These are phyloP conservation scores for Plecturocebus donacophilus DNA, from an alignment of 2,113 vertebrate genomes.

Conservation along the genomic window DNA sequence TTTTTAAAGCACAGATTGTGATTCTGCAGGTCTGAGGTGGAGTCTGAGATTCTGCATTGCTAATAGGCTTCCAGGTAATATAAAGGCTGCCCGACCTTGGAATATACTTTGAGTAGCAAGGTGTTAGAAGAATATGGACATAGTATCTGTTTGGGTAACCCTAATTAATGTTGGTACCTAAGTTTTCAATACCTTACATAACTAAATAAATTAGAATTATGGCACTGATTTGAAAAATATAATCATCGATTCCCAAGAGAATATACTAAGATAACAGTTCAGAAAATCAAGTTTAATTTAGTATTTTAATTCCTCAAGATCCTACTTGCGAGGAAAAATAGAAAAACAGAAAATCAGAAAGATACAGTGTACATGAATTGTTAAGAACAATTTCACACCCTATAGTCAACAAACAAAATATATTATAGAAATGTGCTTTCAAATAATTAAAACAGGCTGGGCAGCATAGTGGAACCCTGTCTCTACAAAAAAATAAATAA, in stretches of 20 bases:
- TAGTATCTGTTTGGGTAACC: background rate
- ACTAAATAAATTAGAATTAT: slow-evolving; percentile 6
- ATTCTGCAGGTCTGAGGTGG: background rate
- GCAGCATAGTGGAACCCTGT: too few relatives aligned
- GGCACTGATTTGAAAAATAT: background rate
- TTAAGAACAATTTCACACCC: background rate
- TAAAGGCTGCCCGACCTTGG: background rate
- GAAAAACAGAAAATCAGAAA: background rate
- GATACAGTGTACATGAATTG: background rate
- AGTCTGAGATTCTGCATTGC: background rate
- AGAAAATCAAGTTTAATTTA: slow-evolving; percentile 34
- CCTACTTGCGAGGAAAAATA: background rate
- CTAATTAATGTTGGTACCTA: background rate
- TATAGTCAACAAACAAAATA: slow-evolving; percentile 3
- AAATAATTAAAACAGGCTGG: background rate
- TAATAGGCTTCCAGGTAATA: background rate
- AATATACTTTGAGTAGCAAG: background rate
- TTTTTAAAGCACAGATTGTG: background rate
- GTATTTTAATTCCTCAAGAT: slow-evolving; percentile 13
- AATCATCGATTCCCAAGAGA: background rate
- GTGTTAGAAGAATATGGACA: background rate
- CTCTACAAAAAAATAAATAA: too few relatives aligned
- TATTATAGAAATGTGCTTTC: slow-evolving; percentile 13
- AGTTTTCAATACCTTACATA: background rate
- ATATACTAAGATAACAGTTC: background rate